Evolutionary conservation across 2,113 vertebrate genomes (phyloP).

Genomic region (Ellobius talpinus): DNA sequence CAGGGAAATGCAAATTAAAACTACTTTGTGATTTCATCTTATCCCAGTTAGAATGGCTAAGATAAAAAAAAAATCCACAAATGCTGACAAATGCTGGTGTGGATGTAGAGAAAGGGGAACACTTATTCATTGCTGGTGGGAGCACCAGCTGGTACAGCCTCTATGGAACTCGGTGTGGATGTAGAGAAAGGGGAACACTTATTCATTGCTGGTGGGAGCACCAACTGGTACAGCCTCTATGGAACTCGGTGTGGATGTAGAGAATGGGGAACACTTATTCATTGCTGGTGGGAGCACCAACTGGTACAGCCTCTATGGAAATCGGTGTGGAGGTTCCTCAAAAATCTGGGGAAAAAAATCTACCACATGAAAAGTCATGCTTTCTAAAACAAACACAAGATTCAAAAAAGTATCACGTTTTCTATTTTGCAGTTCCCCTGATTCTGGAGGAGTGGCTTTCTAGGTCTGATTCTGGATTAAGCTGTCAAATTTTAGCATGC

Average conservation of each 20-base stretch:
- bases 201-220: not conserved
- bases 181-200: not conserved
- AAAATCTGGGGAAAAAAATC: not conserved
- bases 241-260: not conserved
- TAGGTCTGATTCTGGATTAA: slow-evolving; percentile 5
- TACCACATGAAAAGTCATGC: not conserved
- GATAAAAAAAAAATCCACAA: not conserved
- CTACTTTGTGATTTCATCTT: not conserved
- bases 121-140: not conserved
- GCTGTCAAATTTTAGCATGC: not conserved
- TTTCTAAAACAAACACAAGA: slow-evolving; percentile 26
- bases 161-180: not conserved
- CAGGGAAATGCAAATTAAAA: not conserved
- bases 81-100: not conserved
- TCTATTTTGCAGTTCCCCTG: not conserved
- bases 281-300: not conserved
- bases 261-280: not conserved
- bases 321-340: not conserved
- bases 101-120: not conserved
- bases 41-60: not conserved
- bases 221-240: not conserved
- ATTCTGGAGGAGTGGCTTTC: not conserved
- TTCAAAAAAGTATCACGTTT: not conserved
- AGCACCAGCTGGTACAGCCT: not conserved
- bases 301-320: not conserved